Conservation (phyloP, 2,797 vertebrate species). For the Hafferia zeledoni region DNA sequence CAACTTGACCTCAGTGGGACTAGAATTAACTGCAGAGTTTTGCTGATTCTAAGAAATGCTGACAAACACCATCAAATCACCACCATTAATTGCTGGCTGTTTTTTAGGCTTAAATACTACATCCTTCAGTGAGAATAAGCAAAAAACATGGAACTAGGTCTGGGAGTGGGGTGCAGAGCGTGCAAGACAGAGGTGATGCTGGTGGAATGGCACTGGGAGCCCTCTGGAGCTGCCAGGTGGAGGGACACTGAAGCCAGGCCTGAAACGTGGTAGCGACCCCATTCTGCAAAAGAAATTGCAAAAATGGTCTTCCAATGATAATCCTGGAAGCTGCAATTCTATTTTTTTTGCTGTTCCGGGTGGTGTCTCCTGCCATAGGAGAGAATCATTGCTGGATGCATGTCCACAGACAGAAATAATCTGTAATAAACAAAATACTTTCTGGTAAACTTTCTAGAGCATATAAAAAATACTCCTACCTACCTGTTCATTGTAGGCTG, state of each 20-base stretch:
- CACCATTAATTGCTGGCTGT: neutral
- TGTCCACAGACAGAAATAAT: neutral
- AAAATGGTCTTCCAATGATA: neutral
- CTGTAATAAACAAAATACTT: neutral
- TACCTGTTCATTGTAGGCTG: neutral
- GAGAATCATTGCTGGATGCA: neutral
- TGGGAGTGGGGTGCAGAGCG: neutral
- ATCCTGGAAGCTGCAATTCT: neutral
- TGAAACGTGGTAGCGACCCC: neutral
- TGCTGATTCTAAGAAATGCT: neutral
- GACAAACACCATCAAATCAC: neutral
- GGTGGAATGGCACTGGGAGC: rapidly evolving
- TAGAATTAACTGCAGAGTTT: neutral
- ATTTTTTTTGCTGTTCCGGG: neutral
- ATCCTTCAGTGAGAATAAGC: neutral
- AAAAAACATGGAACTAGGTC: neutral
- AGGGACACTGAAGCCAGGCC: neutral
- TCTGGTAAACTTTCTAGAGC: neutral
- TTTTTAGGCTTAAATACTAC: neutral
- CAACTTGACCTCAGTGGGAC: neutral
- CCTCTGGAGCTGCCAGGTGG: neutral
- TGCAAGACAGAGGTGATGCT: rapidly evolving
- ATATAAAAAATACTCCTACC: neutral
- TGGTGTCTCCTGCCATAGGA: neutral
- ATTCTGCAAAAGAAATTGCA: neutral